Percentiles rank a stretch among this genome's conserved stretches.
Conservation (phyloP, 64 coral and sea anemone species). For the Actinia equina region DNA sequence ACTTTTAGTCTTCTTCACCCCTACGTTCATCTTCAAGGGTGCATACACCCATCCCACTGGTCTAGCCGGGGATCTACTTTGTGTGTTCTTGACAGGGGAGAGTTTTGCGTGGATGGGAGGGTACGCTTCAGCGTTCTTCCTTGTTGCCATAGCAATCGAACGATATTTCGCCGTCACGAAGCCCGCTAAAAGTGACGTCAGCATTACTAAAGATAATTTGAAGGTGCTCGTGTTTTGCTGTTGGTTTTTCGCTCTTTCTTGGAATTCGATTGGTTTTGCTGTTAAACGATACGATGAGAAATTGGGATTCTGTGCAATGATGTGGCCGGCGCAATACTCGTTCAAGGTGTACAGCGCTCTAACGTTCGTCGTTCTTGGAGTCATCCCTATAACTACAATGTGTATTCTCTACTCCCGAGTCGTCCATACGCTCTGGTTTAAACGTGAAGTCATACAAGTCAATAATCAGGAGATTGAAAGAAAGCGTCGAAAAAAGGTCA, state of each 20-base stretch:
- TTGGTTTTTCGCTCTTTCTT: constrained; percentile 42
- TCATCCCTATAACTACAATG: constrained; percentile 36
- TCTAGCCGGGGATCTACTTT: constrained; percentile 28
- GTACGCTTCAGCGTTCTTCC: constrained; percentile 30
- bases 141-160: constrained; percentile 53
- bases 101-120: constrained; percentile 50
- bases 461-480: constrained; percentile 18
- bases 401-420: constrained; percentile 37
- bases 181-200: constrained; percentile 14
- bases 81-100: constrained; percentile 39
- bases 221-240: constrained; percentile 36
- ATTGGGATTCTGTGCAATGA: constrained; percentile 27
- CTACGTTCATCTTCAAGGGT: constrained; percentile 47
- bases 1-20: constrained; percentile 38
- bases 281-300: constrained; percentile 18
- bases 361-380: constrained; percentile 32
- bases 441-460: not conserved
- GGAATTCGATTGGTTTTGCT: constrained; percentile 43
- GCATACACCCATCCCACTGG: constrained; percentile 30
- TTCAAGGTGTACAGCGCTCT: constrained; percentile 40
- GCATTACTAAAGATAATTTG: constrained; percentile 37
- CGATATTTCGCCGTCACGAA: constrained; percentile 42
- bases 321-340: constrained; percentile 12
- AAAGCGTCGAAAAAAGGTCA: constrained; percentile 39
- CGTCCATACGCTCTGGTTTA: constrained; percentile 47